Base-by-base conservation (phyloP, 2,888 invertebrate species). In the Chymomyza fuscimana region DNA sequence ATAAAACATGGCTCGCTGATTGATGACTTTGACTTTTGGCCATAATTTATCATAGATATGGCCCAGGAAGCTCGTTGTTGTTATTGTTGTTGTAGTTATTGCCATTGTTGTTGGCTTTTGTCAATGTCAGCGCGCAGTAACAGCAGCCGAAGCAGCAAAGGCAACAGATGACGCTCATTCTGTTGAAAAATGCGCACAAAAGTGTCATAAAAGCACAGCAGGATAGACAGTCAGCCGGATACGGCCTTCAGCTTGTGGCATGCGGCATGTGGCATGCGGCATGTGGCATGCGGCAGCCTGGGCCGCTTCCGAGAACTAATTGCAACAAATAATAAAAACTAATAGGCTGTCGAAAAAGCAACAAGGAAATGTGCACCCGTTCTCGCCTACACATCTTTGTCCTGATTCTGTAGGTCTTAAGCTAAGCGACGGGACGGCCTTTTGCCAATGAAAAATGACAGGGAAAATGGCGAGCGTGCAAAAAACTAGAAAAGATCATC, bases 311-410 rank as follows among this genome's bases (percentile, higher is more conserved):
- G 74, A 72, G 78, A 88, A 85, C 88, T 85, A 85, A 85, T 85
- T 85, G 84, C 84, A 88, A 78, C 84, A 85, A 88, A 85, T 85
- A 85, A 85, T 88, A 88, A 85, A 88, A 85, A 88, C 88, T 88
- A 88, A 88, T 88, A 88, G 88, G 83, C 83, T 88, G 88, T 88
- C 88, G 83, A 84, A 84, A 84, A 72, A 79, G 72, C 29, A 58
- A 58, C 29, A 58, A 58, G 58, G 22, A 25, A 58, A 58, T 58
- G 25, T 25, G 40, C 40, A 46, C 40, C 40, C 40, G 40, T 46
- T 46, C 40, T 60, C 25, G 60, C 60, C 16, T 32, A 22, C 58
- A 56, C 51, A 16, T 19, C 56, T 56, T 15, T 4, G 40, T 46
- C 40, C 6, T 46, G 4, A 32, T 32, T 1, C 32, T 32, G 32